Evolutionary conservation across 2,888 invertebrate genomes (phyloP).

Genomic region (Perizoma flavofasciatum): DNA sequence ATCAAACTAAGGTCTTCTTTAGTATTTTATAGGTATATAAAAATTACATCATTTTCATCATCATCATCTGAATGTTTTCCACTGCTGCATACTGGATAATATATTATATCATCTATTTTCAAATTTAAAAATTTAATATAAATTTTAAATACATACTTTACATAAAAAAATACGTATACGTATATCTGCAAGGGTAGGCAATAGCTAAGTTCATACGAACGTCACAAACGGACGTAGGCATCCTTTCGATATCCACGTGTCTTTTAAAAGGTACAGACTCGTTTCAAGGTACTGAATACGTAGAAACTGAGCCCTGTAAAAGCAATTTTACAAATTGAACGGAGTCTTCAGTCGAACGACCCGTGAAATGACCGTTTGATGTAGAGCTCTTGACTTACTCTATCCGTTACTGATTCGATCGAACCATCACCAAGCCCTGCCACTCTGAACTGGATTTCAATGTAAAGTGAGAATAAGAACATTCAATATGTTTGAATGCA

Average conservation of each 20-base stretch:
- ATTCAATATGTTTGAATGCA: not conserved
- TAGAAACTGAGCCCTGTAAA: conserved; percentile 28
- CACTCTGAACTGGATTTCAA: not conserved
- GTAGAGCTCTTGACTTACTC: conserved; percentile 59
- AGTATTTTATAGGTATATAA: too few species aligned
- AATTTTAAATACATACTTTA: too few species aligned
- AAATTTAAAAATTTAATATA: too few species aligned
- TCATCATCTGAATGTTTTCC: not conserved
- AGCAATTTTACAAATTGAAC: conserved; percentile 60
- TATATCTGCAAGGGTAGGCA: too few species aligned
- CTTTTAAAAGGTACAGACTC: too few species aligned
- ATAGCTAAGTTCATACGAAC: too few species aligned
- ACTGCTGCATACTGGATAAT: too few species aligned
- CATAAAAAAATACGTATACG: too few species aligned
- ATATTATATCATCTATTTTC: too few species aligned
- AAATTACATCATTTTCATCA: not conserved
- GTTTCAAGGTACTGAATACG: too few species aligned
- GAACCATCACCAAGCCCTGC: conserved; percentile 1
- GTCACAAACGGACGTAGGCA: too few species aligned
- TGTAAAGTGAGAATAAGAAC: not conserved
- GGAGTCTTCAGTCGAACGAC: conserved; percentile 51
- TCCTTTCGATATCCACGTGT: too few species aligned
- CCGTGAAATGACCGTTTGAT: conserved; percentile 60
- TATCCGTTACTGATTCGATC: conserved; percentile 54
- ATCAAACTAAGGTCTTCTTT: not conserved